phyloP scores from a whole-genome alignment of 2,888 invertebrate species.

The Plagodis dolabraria region DNA sequence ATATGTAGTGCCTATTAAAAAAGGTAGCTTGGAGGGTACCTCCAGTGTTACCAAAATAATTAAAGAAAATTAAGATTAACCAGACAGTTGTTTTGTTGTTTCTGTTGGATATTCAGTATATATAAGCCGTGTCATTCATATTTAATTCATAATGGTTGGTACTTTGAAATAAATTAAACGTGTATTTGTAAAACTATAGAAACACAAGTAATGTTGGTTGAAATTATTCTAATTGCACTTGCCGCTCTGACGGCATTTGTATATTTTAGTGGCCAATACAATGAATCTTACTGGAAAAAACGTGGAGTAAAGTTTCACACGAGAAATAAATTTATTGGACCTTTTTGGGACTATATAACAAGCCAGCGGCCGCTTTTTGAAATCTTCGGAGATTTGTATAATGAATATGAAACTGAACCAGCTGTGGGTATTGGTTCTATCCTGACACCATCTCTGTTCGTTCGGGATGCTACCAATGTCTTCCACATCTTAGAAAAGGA shows the following conservation, averaged over 20 bases:
- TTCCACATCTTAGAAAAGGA: slow-evolving; percentile 52
- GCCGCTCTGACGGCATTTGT: slow-evolving; percentile 25
- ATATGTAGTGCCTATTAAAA: no score
- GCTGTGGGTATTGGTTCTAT: slow-evolving; percentile 54
- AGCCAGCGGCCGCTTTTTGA: slow-evolving; percentile 51
- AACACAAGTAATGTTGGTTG: no score
- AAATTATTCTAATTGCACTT: slow-evolving; percentile 8
- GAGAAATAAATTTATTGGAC: slow-evolving; percentile 50
- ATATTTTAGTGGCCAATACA: slow-evolving; percentile 49
- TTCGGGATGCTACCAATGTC: slow-evolving; percentile 53
- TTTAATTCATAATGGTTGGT: no score
- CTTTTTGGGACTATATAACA: slow-evolving; percentile 52
- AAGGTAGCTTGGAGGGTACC: no score
- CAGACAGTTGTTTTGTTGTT: no score
- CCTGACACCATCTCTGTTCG: slow-evolving; percentile 44
- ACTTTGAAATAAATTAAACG: no score
- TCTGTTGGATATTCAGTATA: no score
- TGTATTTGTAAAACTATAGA: no score
- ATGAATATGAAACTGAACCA: slow-evolving; percentile 51
- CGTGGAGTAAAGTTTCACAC: slow-evolving; percentile 55
- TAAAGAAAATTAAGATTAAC: no score
- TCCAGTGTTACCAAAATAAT: no score
- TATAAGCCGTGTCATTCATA: no score
- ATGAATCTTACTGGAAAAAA: slow-evolving; percentile 61
- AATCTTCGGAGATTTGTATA: slow-evolving; percentile 53